A percentile compares a stretch with the other conserved stretches of the same genome.
These are phyloP conservation scores for Microcebus lehilahytsara DNA, from an alignment of 2,113 vertebrate genomes.

Conservation along the genomic window DNA sequence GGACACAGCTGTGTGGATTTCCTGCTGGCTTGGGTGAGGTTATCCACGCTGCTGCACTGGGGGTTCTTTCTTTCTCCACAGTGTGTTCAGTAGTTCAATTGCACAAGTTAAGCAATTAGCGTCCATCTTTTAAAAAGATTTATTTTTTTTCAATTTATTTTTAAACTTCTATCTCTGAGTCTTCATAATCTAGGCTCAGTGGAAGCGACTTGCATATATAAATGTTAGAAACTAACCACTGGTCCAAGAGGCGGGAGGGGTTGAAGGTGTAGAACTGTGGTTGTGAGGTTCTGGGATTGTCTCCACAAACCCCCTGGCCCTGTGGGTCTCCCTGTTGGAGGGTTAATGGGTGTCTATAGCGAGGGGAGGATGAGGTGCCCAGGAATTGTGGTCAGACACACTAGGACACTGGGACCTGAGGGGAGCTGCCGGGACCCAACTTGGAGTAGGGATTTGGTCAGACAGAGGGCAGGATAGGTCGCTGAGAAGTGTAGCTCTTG, in stretches of 20 bases:
- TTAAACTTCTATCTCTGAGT: not conserved
- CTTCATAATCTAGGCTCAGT: not conserved
- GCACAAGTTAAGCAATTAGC: not conserved
- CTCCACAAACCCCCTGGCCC: not conserved
- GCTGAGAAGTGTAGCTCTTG: not conserved
- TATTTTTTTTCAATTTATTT: not conserved
- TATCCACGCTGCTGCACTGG: accelerated
- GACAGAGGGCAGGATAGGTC: not conserved
- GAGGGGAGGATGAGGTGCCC: not conserved
- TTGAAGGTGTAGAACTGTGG: not conserved
- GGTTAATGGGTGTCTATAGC: not conserved
- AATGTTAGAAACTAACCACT: not conserved
- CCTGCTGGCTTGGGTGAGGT: not conserved
- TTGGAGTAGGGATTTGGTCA: not conserved
- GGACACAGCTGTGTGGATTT: not conserved
- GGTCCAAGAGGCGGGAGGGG: not conserved
- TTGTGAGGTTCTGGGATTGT: not conserved
- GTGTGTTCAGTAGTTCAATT: not conserved
- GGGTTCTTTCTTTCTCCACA: not conserved
- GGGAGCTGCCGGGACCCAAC: not conserved
- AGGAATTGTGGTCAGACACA: not conserved
- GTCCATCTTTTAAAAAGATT: not conserved
- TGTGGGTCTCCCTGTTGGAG: not conserved
- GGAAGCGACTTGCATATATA: not conserved
- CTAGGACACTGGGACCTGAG: not conserved